Percentiles rank a stretch among this genome's conserved stretches.
These are phyloP conservation scores for Bombus superbus DNA, from an alignment of 1,140 invertebrate species.

Conservation along the genomic window DNA sequence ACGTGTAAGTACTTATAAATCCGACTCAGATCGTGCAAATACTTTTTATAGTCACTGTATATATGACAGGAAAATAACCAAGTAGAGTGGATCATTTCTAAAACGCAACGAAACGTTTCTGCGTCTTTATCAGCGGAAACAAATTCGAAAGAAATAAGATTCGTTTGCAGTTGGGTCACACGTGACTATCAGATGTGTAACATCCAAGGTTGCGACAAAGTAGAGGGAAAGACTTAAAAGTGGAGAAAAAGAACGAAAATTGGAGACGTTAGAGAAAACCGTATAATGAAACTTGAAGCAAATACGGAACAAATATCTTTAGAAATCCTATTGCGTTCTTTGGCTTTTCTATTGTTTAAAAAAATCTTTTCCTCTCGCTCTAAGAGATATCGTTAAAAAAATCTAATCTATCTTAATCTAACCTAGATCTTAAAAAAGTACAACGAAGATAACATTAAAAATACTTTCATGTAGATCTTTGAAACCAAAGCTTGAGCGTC, in stretches of 20 bases:
- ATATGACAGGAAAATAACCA: no score
- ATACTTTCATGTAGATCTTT: neutral
- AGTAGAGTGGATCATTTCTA: neutral
- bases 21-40: no score
- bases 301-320: neutral
- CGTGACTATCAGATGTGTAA: no score
- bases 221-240: neutral
- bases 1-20: no score
- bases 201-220: no score
- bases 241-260: neutral
- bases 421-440: neutral
- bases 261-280: neutral
- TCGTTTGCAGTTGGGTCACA: no score
- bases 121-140: no score
- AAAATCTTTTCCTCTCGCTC: no score
- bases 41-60: no score
- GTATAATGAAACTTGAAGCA: neutral
- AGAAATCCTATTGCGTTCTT: no score
- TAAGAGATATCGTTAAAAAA: neutral
- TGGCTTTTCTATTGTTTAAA: no score
- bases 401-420: neutral
- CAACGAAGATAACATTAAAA: neutral
- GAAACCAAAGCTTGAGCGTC: neutral
- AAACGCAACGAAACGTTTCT: no score
- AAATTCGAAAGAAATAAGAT: neutral